These are phyloP conservation scores for Lepas anatifera DNA, from an alignment of 2,888 invertebrate species.

Conservation along the genomic window DNA sequence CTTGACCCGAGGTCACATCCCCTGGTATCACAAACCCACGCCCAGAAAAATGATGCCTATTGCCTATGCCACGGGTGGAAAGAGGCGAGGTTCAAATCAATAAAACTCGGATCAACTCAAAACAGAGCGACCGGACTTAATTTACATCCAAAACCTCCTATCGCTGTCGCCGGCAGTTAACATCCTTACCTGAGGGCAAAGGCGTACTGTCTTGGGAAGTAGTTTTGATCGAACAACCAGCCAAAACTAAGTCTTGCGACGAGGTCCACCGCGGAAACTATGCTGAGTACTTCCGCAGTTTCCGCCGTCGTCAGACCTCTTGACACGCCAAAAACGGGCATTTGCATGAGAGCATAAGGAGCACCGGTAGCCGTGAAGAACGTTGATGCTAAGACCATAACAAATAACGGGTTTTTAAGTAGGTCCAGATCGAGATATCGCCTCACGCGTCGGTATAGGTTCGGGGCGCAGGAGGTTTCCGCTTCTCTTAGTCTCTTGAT, in stretches of 20 bases:
- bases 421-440: conserved; percentile 53
- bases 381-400: conserved; percentile 56
- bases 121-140: too few species aligned
- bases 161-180: too few species aligned
- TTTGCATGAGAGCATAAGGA: conserved; percentile 59
- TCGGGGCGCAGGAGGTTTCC: not conserved
- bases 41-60: too few species aligned
- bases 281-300: conserved; percentile 55
- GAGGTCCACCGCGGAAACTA: conserved; percentile 58
- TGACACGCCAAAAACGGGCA: conserved; percentile 58
- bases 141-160: too few species aligned
- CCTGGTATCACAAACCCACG: too few species aligned
- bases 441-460: not conserved
- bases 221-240: conserved; percentile 56
- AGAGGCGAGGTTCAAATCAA: too few species aligned
- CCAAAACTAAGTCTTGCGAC: conserved; percentile 58
- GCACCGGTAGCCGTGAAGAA: conserved; percentile 63
- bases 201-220: conserved; percentile 56
- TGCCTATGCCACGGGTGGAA: too few species aligned
- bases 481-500: not conserved
- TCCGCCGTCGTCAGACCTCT: conserved; percentile 48
- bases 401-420: conserved; percentile 52
- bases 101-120: too few species aligned
- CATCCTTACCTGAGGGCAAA: conserved; percentile 54
- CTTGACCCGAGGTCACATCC: too few species aligned